These are phyloP conservation scores for Ischnura elegans DNA, from an alignment of 2,888 invertebrate species.

Conservation along the genomic window DNA sequence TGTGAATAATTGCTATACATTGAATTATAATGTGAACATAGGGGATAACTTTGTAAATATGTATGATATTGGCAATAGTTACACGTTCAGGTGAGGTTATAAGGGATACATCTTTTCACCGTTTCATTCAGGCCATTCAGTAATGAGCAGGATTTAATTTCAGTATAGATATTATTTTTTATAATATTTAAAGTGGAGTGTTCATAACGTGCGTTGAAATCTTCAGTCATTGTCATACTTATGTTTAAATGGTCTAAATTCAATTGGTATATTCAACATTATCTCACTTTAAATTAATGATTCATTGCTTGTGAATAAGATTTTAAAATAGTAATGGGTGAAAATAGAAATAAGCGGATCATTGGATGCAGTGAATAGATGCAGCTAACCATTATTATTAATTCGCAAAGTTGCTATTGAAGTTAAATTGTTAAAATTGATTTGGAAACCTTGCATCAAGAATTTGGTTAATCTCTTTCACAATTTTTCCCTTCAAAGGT, in stretches of 20 bases:
- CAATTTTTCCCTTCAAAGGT: neutral
- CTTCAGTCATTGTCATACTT: neutral
- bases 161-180: conserved; percentile 46
- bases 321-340: neutral
- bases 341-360: neutral
- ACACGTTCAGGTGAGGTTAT: conserved; percentile 47
- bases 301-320: neutral
- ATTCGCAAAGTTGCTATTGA: neutral
- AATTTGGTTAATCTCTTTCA: neutral
- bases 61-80: conserved; percentile 49
- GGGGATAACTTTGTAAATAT: conserved; percentile 51
- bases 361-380: neutral
- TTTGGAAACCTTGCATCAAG: neutral
- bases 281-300: conserved; percentile 8
- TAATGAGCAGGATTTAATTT: conserved; percentile 48
- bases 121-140: conserved; percentile 56
- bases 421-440: neutral
- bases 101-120: conserved; percentile 62
- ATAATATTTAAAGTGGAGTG: conserved; percentile 37
- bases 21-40: conserved; percentile 42
- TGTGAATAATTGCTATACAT: conserved; percentile 28
- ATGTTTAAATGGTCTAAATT: neutral
- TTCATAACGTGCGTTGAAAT: neutral
- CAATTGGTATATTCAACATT: conserved; percentile 21
- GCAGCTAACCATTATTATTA: neutral